phyloP scores from a whole-genome alignment of 37 sponge, comb jelly and placozoan species.

The Agelas oroides region DNA sequence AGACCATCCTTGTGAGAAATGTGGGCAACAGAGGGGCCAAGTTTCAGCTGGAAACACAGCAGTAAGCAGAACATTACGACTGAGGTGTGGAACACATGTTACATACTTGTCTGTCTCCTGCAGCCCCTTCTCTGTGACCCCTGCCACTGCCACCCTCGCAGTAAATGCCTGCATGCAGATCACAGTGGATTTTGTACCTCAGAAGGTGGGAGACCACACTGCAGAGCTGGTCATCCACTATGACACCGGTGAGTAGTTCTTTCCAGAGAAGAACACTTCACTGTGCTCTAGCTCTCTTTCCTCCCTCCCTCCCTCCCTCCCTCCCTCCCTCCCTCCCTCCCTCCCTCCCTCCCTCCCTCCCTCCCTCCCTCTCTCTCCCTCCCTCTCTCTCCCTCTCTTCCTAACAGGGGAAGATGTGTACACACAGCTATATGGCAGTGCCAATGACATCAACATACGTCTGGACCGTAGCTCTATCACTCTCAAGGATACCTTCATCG shows the following conservation, averaged over 20 bases:
- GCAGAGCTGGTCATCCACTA: slow-evolving; percentile 79
- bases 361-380: too few relatives aligned
- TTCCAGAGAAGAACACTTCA: too few relatives aligned
- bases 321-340: background rate
- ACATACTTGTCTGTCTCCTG: background rate
- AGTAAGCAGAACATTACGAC: slow-evolving; percentile 28
- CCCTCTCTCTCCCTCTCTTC: background rate
- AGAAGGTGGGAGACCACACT: slow-evolving; percentile 71
- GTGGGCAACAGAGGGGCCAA: slow-evolving; percentile 85
- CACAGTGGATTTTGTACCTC: slow-evolving; percentile 71
- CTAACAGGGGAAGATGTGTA: slow-evolving; percentile 85
- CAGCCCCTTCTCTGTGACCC: slow-evolving; percentile 89
- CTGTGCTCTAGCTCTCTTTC: background rate
- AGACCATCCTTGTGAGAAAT: slow-evolving; percentile 96
- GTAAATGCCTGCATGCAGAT: slow-evolving; percentile 85
- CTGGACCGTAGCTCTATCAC: slow-evolving; percentile 87
- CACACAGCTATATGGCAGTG: slow-evolving; percentile 83
- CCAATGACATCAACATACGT: slow-evolving; percentile 86
- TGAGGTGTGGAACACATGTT: background rate
- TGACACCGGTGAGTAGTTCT: slow-evolving; percentile 90
- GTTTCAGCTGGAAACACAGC: slow-evolving; percentile 65
- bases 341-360: too few relatives aligned
- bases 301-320: too few relatives aligned
- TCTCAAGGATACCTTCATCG: slow-evolving; percentile 91
- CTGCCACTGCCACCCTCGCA: slow-evolving; percentile 72